A percentile compares a stretch with the other conserved stretches of the same genome.
These are phyloP conservation scores for Daphoenositta chrysoptera DNA, from an alignment of 2,113 vertebrate genomes.

Conservation along the genomic window DNA sequence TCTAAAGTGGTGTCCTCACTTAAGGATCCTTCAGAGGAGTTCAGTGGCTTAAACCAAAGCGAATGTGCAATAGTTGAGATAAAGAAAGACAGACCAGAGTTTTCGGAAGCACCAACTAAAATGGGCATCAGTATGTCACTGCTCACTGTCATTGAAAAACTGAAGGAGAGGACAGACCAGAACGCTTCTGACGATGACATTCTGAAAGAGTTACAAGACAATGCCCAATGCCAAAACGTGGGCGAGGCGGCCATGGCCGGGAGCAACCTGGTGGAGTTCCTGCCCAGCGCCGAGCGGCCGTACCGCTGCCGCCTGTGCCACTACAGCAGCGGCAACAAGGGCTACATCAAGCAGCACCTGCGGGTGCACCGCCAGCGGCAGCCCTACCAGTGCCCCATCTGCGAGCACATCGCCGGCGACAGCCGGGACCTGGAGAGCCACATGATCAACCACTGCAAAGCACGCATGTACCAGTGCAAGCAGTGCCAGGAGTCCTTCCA, in stretches of 20 bases:
- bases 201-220: conserved; percentile 91
- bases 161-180: conserved; percentile 93
- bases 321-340: conserved; percentile 93
- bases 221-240: conserved; percentile 82
- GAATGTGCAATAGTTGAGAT: conserved; percentile 73
- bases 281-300: conserved; percentile 81
- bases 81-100: conserved; percentile 70
- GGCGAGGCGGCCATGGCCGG: conserved; percentile 39
- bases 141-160: conserved; percentile 92
- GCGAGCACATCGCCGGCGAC: conserved; percentile 87
- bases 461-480: conserved; percentile 89
- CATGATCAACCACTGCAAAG: conserved; percentile 96
- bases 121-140: conserved; percentile 94
- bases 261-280: conserved; percentile 82
- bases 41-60: conserved; percentile 66
- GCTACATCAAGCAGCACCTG: conserved; percentile 95
- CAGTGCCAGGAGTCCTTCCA: conserved; percentile 87
- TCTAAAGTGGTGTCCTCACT: conserved; percentile 64
- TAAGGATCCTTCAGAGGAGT: conserved; percentile 55
- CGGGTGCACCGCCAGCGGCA: conserved; percentile 89
- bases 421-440: conserved; percentile 91
- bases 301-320: conserved; percentile 92
- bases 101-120: conserved; percentile 82
- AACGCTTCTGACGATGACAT: conserved; percentile 95
- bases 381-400: conserved; percentile 97